phyloP scores from a whole-genome alignment of 2,113 vertebrate species.

The Hippoglossus stenolepis region DNA sequence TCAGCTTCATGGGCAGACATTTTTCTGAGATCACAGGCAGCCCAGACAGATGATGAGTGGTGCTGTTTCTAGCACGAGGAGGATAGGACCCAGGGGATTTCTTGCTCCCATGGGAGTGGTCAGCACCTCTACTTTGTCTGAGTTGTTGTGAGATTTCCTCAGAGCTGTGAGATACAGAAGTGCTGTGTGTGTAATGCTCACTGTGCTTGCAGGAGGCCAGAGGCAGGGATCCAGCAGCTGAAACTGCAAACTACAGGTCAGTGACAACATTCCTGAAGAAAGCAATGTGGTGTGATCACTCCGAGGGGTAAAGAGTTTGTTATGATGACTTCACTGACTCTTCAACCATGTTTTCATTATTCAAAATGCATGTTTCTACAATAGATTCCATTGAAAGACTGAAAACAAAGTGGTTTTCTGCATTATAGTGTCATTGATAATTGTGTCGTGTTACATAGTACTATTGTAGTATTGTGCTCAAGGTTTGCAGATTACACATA shows the following conservation, averaged over 20 bases:
- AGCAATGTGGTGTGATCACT: background rate
- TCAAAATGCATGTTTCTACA: background rate
- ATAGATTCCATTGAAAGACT: background rate
- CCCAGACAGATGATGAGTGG: constrained; percentile 55
- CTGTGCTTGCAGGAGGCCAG: constrained; percentile 77
- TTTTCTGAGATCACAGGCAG: constrained; percentile 40
- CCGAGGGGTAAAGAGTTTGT: background rate
- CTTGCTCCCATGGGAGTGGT: constrained; percentile 79
- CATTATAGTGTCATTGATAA: background rate
- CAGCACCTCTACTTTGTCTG: constrained; percentile 76
- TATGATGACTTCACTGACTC: background rate
- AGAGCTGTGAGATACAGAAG: constrained; percentile 62
- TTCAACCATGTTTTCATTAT: background rate
- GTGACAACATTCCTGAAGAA: constrained; percentile 14
- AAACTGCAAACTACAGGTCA: constrained; percentile 74
- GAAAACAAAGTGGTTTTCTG: background rate
- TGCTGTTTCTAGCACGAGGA: constrained; percentile 59
- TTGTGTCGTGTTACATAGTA: background rate
- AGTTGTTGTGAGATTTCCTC: constrained; percentile 78
- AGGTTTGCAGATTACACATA: background rate
- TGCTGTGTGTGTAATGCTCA: constrained; percentile 58
- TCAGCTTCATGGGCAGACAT: constrained; percentile 37
- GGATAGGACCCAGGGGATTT: constrained; percentile 83
- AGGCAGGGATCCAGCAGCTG: constrained; percentile 52
- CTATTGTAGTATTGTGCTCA: background rate